Percentiles rank a stretch among this genome's conserved stretches.
Conservation (phyloP, 1,140 invertebrate species). For the Helicoverpa zea region DNA sequence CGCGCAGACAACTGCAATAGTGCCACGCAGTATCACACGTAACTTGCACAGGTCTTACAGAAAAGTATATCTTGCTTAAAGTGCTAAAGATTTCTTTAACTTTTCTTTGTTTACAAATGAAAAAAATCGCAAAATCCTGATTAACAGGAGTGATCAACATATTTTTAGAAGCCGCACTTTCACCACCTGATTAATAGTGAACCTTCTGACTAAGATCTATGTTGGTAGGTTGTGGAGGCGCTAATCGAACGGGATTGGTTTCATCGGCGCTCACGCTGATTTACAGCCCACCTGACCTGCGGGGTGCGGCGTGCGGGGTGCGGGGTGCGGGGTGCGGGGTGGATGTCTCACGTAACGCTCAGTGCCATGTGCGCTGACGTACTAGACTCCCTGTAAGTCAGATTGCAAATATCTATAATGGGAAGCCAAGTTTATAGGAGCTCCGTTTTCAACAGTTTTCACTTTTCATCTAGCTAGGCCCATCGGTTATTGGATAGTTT, state of each 20-base stretch:
- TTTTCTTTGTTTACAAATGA: too few species aligned
- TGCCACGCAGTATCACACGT: neutral
- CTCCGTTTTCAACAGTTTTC: too few species aligned
- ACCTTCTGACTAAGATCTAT: neutral
- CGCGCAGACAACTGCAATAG: neutral
- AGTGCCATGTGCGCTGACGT: neutral
- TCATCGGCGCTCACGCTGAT: slow-evolving; percentile 56
- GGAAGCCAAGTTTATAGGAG: neutral
- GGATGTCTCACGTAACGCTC: neutral
- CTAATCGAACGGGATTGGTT: slow-evolving; percentile 66
- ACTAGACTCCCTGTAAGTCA: slow-evolving; percentile 42
- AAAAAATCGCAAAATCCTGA: too few species aligned
- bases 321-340: neutral
- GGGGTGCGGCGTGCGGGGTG: neutral
- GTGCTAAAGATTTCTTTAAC: too few species aligned
- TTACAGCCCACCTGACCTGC: slow-evolving; percentile 48
- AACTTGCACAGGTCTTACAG: too few species aligned
- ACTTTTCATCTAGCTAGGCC: neutral
- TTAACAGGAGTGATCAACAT: too few species aligned
- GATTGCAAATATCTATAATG: slow-evolving; percentile 23
- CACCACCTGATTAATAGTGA: neutral
- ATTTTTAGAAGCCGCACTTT: too few species aligned
- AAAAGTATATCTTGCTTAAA: too few species aligned
- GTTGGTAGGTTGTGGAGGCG: slow-evolving; percentile 40
- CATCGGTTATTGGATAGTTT: neutral